Evolutionary conservation across 1,140 invertebrate species (phyloP).

Genomic region (Drosophila lowei): DNA sequence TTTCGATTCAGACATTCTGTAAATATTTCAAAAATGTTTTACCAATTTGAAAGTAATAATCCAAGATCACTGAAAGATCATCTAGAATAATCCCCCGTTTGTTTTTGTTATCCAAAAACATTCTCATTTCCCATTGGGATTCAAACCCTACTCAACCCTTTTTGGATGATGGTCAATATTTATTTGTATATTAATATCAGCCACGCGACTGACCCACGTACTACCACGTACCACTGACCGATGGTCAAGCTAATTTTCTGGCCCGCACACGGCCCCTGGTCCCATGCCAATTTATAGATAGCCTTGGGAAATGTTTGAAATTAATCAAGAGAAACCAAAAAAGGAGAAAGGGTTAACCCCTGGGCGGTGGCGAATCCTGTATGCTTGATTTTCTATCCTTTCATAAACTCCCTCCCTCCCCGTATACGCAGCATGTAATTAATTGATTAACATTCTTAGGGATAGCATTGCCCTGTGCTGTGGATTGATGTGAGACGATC

Average conservation of each 20-base stretch:
- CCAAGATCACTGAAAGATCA: not conserved
- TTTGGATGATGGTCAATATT: conserved; percentile 65
- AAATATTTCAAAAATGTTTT: too few species aligned
- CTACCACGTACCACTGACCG: conserved; percentile 57
- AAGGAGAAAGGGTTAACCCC: conserved; percentile 49
- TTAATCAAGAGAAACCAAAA: conserved; percentile 49
- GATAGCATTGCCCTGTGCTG: conserved; percentile 59
- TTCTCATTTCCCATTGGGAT: too few species aligned
- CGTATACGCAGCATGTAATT: conserved; percentile 72
- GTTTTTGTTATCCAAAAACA: too few species aligned
- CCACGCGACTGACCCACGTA: conserved; percentile 63
- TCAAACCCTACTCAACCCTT: conserved; percentile 31
- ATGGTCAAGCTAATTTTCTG: conserved; percentile 66
- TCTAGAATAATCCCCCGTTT: too few species aligned
- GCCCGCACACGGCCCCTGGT: conserved; percentile 34
- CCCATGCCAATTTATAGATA: conserved; percentile 64
- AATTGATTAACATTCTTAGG: conserved; percentile 81
- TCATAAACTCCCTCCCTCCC: conserved; percentile 2
- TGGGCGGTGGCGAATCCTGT: conserved; percentile 49
- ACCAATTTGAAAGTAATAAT: not conserved
- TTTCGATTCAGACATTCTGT: too few species aligned
- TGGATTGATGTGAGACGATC: conserved; percentile 72
- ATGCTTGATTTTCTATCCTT: too few species aligned
- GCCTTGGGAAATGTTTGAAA: conserved; percentile 68
- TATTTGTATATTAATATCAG: conserved; percentile 74